Evolutionary conservation across 2,888 invertebrate species (phyloP), one percentile per base, ranked within the genome.

Genomic region (Hoplodrina blanda): DNA sequence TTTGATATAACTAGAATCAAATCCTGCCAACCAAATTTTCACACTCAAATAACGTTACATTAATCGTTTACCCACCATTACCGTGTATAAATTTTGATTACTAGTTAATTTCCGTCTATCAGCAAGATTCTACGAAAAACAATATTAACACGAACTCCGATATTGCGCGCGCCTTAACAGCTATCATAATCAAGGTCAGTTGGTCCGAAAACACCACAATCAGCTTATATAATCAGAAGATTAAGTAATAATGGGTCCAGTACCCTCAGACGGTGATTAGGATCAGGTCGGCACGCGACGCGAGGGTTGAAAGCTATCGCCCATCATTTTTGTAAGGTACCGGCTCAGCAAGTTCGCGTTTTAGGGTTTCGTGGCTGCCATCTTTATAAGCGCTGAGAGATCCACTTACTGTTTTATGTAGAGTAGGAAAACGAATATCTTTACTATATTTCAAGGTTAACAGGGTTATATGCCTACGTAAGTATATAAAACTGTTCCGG

Each of bases 181-280:
- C 70, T 85, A 75, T 85, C 74, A 83, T 70, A 52, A 67, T 64
- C 72, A 80, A 84, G 82, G 85, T 68, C 72, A 56, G 60, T 46
- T 4, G 30, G 67, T 62, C 57, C 15, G 50, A 68, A 67, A 75
- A 69, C 62, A 73, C 62, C 37, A 53, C 69, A 80, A 83, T 84
- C 83, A 66, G 68, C 46, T 68, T 71, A 81, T 56, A 64, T 73
- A 71, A 85, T 85, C 85, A 68, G 68, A 56, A 60, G 79, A 83
- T 83, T 85, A 76, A 73, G 81, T 79, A 81, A 83, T 83, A 85
- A 84, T 78, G 76, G 81, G 69, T 71, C 69, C 62, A 73, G 73
- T 73, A 75, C 81, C 78, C 74, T 79, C 55, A 61, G 73, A 56
- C 52, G 62, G 55, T 56, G 76, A 85, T 84, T 72, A 75, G 57